Conservation (phyloP, 2,113 vertebrate species). For the Ia io region DNA sequence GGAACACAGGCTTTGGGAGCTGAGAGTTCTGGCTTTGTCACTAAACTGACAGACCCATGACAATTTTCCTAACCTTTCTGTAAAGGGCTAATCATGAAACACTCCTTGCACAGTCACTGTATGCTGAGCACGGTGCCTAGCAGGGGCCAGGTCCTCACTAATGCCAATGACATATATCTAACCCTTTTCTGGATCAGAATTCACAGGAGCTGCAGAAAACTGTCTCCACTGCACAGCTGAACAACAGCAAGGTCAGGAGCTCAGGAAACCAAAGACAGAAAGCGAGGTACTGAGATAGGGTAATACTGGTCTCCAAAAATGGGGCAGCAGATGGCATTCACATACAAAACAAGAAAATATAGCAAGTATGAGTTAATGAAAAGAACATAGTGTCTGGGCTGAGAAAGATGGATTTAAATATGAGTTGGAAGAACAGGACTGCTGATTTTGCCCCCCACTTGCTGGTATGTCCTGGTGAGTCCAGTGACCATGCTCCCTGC, state of each 20-base stretch:
- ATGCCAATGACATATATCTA: neutral
- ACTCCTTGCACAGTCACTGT: neutral
- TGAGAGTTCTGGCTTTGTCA: neutral
- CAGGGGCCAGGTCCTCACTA: neutral
- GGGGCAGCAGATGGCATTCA: neutral
- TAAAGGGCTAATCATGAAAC: slow-evolving; percentile 1
- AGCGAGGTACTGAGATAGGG: neutral
- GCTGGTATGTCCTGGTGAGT: neutral
- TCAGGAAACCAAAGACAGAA: neutral
- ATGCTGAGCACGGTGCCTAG: neutral
- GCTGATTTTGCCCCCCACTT: fast-evolving
- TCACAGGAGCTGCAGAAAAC: neutral
- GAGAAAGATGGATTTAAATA: neutral
- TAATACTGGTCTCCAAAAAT: neutral
- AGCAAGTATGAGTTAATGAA: neutral
- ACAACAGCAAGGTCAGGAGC: neutral
- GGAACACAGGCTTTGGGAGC: neutral
- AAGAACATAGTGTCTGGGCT: neutral
- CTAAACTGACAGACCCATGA: neutral
- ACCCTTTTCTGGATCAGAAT: neutral
- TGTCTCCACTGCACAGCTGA: neutral
- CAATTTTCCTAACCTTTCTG: neutral
- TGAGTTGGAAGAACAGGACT: neutral
- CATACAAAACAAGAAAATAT: neutral
- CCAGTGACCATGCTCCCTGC: neutral